Base-by-base conservation (phyloP, 1,140 invertebrate genomes). In the Drosophila chauvacae region DNA sequence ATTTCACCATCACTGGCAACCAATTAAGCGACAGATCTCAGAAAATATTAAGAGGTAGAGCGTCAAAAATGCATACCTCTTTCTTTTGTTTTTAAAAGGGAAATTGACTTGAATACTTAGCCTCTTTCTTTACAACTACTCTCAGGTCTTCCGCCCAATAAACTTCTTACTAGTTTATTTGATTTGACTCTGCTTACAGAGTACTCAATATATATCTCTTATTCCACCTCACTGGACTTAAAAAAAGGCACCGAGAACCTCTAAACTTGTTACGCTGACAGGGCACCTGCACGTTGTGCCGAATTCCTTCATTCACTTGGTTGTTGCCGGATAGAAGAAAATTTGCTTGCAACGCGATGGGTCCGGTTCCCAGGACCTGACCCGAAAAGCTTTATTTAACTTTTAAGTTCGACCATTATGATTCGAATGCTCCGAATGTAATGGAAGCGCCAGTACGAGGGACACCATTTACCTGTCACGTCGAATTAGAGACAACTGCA, bases 401-500 rank as follows among this genome's bases (percentile, higher is more conserved):
- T 33, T 50, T 30, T 30, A 2, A 50, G 48, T 13, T 30, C 0
- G 9, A n/a, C 16, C 5, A 18, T 82, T 81, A 78, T 73, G 48
- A 73, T 60, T 81, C 45, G 48, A 53, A 35, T 35, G 7, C 30
- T 23, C 6, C 13, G 6, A 44, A 53, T 57, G 7, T n/a, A 60
- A 44, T 23, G 41, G 28, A 26, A 58, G 33, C 41, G n/a, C 11
- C 5, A 20, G 13, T 23, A 6, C 20, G 3, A 16, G 20, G 6
- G 14, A 7, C 45, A 16, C 63, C 41, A 59, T 74, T 69, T 73
- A 73, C 60, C 61, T 77, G 44, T 58, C 14, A 9, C 30, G 39
- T 41, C 37, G 62, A 70, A 78, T 82, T 61, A 58, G 68, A 81
- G 68, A 58, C 77, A 81, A 82, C 47, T 78, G 58, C 53, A 28